Percentiles rank a stretch among this genome's conserved stretches.
Evolutionary conservation across 2,888 invertebrate genomes (phyloP).

Genomic region (Fragum whitleyi): DNA sequence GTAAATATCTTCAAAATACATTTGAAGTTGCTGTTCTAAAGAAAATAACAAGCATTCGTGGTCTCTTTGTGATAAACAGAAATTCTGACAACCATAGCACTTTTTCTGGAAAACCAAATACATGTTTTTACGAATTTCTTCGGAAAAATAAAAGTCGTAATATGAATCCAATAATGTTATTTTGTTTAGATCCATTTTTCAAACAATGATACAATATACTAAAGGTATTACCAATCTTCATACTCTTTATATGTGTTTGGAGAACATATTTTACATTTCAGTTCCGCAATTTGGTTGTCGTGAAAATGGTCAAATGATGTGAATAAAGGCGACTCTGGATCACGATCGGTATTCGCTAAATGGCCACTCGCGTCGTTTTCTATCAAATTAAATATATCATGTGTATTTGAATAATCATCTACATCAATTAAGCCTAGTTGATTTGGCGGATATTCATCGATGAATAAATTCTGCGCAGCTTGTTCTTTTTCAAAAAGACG

Average conservation of each 20-base stretch:
- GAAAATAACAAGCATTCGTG: constrained; percentile 34
- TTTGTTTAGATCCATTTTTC: constrained; percentile 35
- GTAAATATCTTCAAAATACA: constrained; percentile 11
- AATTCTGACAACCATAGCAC: constrained; percentile 40
- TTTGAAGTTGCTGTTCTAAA: constrained; percentile 23
- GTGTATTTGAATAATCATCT: too few relatives aligned
- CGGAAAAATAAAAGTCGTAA: constrained; percentile 48
- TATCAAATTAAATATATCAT: too few relatives aligned
- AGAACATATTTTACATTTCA: constrained; percentile 34
- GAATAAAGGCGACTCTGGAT: too few relatives aligned
- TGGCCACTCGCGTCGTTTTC: too few relatives aligned
- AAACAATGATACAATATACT: constrained; percentile 42
- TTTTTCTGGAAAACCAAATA: constrained; percentile 31
- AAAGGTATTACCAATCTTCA: constrained; percentile 27
- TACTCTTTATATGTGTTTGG: constrained; percentile 26
- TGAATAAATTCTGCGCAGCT: too few relatives aligned
- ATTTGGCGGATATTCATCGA: too few relatives aligned
- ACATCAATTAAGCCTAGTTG: too few relatives aligned
- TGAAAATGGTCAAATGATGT: too few relatives aligned
- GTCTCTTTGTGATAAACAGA: constrained; percentile 36
- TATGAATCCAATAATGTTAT: constrained; percentile 42
- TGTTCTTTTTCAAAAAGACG: too few relatives aligned
- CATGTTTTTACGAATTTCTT: constrained; percentile 36
- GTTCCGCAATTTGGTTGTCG: constrained; percentile 31
- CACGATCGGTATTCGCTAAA: too few relatives aligned